These are phyloP conservation scores for Thereva unica DNA, from an alignment of 2,888 invertebrate species.

Conservation along the genomic window DNA sequence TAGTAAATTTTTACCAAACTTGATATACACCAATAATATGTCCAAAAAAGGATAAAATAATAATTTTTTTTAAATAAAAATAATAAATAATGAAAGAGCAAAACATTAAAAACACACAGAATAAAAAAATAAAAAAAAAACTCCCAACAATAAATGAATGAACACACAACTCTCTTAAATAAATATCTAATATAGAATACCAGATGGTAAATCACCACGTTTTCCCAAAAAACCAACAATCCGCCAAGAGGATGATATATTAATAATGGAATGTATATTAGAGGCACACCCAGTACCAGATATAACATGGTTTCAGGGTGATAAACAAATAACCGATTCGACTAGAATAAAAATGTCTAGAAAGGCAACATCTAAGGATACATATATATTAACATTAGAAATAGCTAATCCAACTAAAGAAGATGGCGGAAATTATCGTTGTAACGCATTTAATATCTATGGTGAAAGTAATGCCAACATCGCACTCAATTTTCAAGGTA, in stretches of 20 bases:
- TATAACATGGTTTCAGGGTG: conserved; percentile 94
- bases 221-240: conserved; percentile 97
- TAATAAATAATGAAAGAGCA: conserved; percentile 20
- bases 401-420: conserved; percentile 93
- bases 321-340: conserved; percentile 80
- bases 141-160: conserved; percentile 20
- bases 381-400: conserved; percentile 88
- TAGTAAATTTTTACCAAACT: too few relatives aligned
- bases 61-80: not conserved
- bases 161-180: too few relatives aligned
- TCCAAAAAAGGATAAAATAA: too few relatives aligned
- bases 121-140: not conserved
- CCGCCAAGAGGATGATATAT: conserved; percentile 87
- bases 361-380: conserved; percentile 86
- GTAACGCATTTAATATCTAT: conserved; percentile 97
- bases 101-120: conserved; percentile 10
- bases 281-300: conserved; percentile 95
- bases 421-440: conserved; percentile 98
- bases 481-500: conserved; percentile 98
- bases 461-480: conserved; percentile 99
- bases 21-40: too few relatives aligned
- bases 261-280: conserved; percentile 94
- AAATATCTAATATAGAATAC: conserved; percentile 70
- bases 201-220: conserved; percentile 92
- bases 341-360: conserved; percentile 86